Evolutionary conservation across 1,140 invertebrate species (phyloP), one percentile per base, ranked within the genome.

Genomic region (Ectropis grisescens): DNA sequence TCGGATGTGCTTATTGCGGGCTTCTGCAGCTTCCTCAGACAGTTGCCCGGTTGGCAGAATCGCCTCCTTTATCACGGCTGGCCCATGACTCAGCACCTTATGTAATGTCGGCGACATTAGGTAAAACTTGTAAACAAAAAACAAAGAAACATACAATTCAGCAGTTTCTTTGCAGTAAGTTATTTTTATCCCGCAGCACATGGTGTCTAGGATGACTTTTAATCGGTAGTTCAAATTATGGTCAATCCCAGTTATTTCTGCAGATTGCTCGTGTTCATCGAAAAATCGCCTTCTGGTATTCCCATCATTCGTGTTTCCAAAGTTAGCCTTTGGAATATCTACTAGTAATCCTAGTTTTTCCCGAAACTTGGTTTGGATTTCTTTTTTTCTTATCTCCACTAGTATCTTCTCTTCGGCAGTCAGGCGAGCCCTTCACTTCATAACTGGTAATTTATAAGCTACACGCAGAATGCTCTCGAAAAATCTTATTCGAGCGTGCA

Each of bases 251-350:
- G 55, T 62, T 22, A 65, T 65, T 25, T 56, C 36, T 7, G 50
- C 34, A 37, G 58, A 19, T 31, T 42, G 2, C 31, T 59, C 37
- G 8, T 30, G 15, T 30, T 69, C 26, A 15, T 27, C 30, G 43
- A 75, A 78, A 51, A 75, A 80, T 33, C 52, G 41, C 33, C 64
- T 29, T 6, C 41, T 47, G 0, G 61, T 69, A 32, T 80, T 78
- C 1, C 59, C 62, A 29, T 76, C 62, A 45, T 76, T 78, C 1
- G 45, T 58, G 14, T 53, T 70, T 1, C 64, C 68, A 29, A 53
- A 65, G 4, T 60, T 53, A 5, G 58, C 31, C 48, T 68, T 74
- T 2, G 58, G 57, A 10, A 59, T 37, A 37, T 75, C 66, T 5
- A 75, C 54, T n/a, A 65, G 41, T 1, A 67, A 28, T 4, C 55